phyloP scores from a whole-genome alignment of 1,140 invertebrate species.

The Ostrea edulis region DNA sequence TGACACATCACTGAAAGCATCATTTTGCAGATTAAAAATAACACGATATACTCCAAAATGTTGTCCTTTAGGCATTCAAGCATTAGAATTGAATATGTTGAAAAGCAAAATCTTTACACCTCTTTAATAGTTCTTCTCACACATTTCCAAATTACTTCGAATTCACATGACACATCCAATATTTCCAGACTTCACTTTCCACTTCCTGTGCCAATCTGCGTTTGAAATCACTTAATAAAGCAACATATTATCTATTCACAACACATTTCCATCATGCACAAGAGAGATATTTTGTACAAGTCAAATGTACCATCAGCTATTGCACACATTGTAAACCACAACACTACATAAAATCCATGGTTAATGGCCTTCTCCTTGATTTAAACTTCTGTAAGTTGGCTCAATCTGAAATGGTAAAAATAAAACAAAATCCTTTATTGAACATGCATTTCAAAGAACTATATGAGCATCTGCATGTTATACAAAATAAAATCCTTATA shows the following conservation, averaged over 20 bases:
- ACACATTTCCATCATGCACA: neutral
- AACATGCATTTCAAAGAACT: neutral
- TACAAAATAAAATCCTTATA: neutral
- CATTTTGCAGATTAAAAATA: constrained; percentile 1
- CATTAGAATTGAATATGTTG: neutral
- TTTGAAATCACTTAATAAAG: neutral
- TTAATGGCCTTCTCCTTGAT: neutral
- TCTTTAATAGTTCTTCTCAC: neutral
- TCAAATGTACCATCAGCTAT: constrained; percentile 16
- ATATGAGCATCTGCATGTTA: neutral
- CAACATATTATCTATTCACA: constrained; percentile 29
- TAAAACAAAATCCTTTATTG: neutral
- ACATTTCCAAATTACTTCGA: constrained; percentile 6
- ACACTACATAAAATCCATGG: neutral
- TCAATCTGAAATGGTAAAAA: neutral
- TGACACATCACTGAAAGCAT: constrained; percentile 32
- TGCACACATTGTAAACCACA: constrained; percentile 8
- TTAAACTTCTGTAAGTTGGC: neutral
- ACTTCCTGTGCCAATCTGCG: neutral
- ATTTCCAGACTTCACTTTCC: neutral
- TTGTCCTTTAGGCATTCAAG: neutral
- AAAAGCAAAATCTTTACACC: neutral
- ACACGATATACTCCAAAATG: constrained; percentile 24
- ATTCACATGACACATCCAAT: neutral
- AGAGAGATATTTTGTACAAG: neutral